These are phyloP conservation scores for Zaprionus capensis DNA, from an alignment of 1,140 invertebrate species.

Conservation along the genomic window DNA sequence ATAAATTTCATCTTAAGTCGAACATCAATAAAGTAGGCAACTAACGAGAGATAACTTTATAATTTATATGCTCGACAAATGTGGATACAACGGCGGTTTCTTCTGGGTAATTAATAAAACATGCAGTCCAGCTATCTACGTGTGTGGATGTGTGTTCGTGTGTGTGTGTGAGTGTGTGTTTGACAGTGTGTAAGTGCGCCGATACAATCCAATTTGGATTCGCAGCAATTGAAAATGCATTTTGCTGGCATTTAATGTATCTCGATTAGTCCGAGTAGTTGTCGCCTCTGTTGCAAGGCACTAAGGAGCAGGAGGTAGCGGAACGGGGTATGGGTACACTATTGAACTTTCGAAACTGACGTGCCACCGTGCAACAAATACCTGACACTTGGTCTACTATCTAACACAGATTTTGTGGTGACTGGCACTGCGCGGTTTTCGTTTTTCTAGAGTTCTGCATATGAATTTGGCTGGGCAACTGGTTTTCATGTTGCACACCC, in stretches of 20 bases:
- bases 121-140: not conserved
- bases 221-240: slow-evolving; percentile 29
- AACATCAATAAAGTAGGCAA: slow-evolving; percentile 39
- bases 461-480: slow-evolving; percentile 49
- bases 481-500: slow-evolving; percentile 33
- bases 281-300: slow-evolving; percentile 18
- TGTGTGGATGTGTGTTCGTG: not conserved
- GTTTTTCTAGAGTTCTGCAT: slow-evolving; percentile 47
- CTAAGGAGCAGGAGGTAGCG: no score
- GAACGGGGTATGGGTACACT: not conserved
- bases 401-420: slow-evolving; percentile 32
- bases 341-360: slow-evolving; percentile 75
- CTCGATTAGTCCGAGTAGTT: slow-evolving; percentile 50
- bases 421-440: slow-evolving; percentile 23
- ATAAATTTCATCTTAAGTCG: slow-evolving; percentile 62
- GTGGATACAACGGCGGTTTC: slow-evolving; percentile 60
- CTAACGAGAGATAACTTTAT: slow-evolving; percentile 63
- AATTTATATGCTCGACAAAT: slow-evolving; percentile 74
- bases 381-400: slow-evolving; percentile 61
- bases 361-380: slow-evolving; percentile 66
- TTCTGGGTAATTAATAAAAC: slow-evolving; percentile 58
- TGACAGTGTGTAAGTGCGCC: not conserved
- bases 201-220: slow-evolving; percentile 1
- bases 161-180: not conserved
- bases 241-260: slow-evolving; percentile 62